These are phyloP conservation scores for Heliconius ethilla DNA, from an alignment of 2,888 invertebrate species.

Conservation along the genomic window DNA sequence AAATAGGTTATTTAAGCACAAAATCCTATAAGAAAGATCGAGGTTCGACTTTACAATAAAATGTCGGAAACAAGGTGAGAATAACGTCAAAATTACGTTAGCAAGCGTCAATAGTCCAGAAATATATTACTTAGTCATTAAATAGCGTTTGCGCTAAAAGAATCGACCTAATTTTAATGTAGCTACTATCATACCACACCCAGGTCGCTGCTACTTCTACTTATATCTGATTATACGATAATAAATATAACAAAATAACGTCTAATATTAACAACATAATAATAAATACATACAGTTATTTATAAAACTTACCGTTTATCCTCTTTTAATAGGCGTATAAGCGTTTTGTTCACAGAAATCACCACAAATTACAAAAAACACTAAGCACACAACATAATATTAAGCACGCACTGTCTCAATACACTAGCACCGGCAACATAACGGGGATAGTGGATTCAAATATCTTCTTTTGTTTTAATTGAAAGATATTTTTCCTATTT, in stretches of 20 bases:
- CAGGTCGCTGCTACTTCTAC: slow-evolving; percentile 49
- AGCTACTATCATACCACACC: slow-evolving; percentile 68
- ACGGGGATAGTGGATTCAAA: slow-evolving; percentile 60
- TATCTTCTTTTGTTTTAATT: slow-evolving; percentile 60
- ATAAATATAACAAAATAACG: slow-evolving; percentile 52
- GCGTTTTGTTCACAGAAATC: slow-evolving; percentile 70
- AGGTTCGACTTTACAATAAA: slow-evolving; percentile 30
- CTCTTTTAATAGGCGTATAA: slow-evolving; percentile 58
- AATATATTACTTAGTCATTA: slow-evolving; percentile 51
- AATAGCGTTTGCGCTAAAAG: slow-evolving; percentile 53
- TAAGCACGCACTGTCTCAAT: slow-evolving; percentile 72
- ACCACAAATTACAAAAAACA: slow-evolving; percentile 62
- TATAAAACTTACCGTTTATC: slow-evolving; percentile 69
- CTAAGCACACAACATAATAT: slow-evolving; percentile 77
- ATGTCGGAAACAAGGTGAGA: slow-evolving; percentile 39
- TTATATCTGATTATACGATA: slow-evolving; percentile 46
- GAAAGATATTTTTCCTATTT: slow-evolving; percentile 61
- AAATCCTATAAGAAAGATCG: slow-evolving; percentile 9
- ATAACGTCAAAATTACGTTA: slow-evolving; percentile 44
- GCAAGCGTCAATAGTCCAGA: slow-evolving; percentile 47
- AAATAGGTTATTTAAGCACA: not conserved
- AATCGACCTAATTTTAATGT: slow-evolving; percentile 62
- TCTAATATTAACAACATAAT: slow-evolving; percentile 56
- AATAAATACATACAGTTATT: slow-evolving; percentile 55
- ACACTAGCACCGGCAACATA: slow-evolving; percentile 78